A percentile compares a stretch with the other conserved stretches of the same genome.
Conservation (phyloP, 2,113 vertebrate species). For the Stomatorhinus ivindoensis region DNA sequence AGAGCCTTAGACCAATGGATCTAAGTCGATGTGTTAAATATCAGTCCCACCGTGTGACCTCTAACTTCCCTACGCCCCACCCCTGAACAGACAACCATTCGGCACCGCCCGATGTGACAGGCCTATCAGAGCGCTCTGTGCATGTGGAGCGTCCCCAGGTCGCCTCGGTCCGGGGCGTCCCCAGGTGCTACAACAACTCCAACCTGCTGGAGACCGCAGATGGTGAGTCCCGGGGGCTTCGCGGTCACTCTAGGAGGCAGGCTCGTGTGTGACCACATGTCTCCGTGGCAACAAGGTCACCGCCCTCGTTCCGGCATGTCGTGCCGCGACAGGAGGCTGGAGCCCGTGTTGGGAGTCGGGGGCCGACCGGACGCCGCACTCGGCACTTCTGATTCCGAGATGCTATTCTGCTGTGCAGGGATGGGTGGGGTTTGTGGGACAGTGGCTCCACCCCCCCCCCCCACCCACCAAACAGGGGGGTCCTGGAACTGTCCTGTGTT, state of each 20-base stretch:
- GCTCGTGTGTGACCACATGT: conserved; percentile 4
- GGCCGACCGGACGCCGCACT: neutral
- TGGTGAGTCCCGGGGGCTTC: conserved; percentile 63
- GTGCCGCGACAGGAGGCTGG: neutral
- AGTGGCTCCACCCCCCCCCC: neutral
- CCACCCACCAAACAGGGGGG: neutral
- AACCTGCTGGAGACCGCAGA: conserved; percentile 83
- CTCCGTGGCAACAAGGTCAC: conserved; percentile 13
- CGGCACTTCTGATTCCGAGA: neutral
- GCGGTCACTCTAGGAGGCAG: neutral
- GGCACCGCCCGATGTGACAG: conserved; percentile 88
- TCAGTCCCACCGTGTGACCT: conserved; percentile 13
- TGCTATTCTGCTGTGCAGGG: neutral
- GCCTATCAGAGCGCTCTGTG: conserved; percentile 65
- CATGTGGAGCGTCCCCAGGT: conserved; percentile 68
- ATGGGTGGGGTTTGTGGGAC: neutral
- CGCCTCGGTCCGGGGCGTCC: conserved; percentile 69
- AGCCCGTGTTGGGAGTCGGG: neutral
- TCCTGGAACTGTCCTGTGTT: neutral
- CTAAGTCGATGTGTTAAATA: neutral
- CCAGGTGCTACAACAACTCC: conserved; percentile 65
- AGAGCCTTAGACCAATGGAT: neutral
- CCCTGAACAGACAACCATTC: conserved; percentile 72
- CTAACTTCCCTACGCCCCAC: conserved; percentile 44
- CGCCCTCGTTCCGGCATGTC: neutral